Conservation (phyloP, 2,888 invertebrate genomes). For the Tinea trinotella region DNA sequence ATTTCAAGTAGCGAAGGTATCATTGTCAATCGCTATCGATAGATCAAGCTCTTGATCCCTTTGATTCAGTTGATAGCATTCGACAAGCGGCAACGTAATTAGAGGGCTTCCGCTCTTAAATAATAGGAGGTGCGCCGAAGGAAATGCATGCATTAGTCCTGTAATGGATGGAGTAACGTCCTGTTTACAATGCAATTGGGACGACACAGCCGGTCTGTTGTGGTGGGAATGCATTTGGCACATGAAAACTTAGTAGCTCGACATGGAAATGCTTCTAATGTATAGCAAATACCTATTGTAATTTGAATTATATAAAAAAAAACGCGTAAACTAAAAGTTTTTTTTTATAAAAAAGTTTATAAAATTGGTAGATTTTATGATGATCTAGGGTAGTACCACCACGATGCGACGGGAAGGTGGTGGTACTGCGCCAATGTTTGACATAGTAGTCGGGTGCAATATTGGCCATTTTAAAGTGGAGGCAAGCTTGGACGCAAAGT, state of each 20-base stretch:
- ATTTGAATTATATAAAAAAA: no score
- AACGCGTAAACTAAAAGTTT: no score
- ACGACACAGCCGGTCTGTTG: slow-evolving; percentile 23
- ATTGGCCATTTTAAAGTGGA: no score
- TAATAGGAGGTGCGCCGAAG: slow-evolving; percentile 49
- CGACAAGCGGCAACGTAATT: slow-evolving; percentile 31
- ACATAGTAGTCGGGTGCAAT: no score
- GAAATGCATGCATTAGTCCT: slow-evolving; percentile 41
- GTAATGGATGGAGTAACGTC: slow-evolving; percentile 37
- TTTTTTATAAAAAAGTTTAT: no score
- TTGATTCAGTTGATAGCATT: slow-evolving; percentile 7
- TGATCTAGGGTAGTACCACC: no score
- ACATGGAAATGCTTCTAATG: background rate
- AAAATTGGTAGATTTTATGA: no score
- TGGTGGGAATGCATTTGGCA: slow-evolving; percentile 6
- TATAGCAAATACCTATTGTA: no score
- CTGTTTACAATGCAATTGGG: slow-evolving; percentile 43
- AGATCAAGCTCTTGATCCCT: background rate
- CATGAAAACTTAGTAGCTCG: background rate
- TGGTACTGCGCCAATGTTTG: no score
- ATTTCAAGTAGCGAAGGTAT: background rate
- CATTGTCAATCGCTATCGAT: slow-evolving; percentile 9
- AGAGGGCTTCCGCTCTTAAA: slow-evolving; percentile 41
- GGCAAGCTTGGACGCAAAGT: no score
- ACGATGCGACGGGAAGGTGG: no score